Percentiles rank a stretch among this genome's conserved stretches.
Evolutionary conservation across 2,797 vertebrate genomes (phyloP).

Genomic region (Gymnopithys bicolor): DNA sequence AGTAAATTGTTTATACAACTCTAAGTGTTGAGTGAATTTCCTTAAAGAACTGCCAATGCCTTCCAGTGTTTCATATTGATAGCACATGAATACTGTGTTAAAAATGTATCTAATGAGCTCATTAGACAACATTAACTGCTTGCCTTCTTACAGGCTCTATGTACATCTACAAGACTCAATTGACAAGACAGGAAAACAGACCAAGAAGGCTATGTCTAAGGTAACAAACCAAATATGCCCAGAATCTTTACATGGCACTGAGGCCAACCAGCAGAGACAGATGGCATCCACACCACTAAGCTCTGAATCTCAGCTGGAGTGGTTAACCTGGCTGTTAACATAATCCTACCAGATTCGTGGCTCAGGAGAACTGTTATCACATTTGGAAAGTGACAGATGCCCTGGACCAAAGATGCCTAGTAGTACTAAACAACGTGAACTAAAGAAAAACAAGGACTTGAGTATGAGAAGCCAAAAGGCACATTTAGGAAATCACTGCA

Average conservation of each 20-base stretch:
- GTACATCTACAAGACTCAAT: neutral
- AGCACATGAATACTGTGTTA: neutral
- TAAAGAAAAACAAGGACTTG: fast-evolving
- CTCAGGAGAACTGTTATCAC: neutral
- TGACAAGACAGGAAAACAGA: neutral
- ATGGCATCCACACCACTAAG: neutral
- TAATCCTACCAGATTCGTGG: neutral
- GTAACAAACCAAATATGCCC: neutral
- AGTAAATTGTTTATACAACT: neutral
- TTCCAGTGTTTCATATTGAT: neutral
- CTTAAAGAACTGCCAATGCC: neutral
- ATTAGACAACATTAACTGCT: neutral
- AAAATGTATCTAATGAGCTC: neutral
- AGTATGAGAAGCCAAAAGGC: neutral
- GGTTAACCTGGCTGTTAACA: neutral
- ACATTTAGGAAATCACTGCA: neutral
- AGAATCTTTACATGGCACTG: neutral
- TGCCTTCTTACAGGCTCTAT: neutral
- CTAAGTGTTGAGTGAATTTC: neutral
- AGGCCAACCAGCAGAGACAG: neutral
- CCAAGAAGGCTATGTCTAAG: neutral
- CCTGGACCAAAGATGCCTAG: neutral
- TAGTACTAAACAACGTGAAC: neutral
- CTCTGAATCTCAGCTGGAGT: neutral
- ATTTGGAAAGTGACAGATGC: neutral